Conservation (phyloP, 2,797 vertebrate species). For the Crenuchus spilurus region DNA sequence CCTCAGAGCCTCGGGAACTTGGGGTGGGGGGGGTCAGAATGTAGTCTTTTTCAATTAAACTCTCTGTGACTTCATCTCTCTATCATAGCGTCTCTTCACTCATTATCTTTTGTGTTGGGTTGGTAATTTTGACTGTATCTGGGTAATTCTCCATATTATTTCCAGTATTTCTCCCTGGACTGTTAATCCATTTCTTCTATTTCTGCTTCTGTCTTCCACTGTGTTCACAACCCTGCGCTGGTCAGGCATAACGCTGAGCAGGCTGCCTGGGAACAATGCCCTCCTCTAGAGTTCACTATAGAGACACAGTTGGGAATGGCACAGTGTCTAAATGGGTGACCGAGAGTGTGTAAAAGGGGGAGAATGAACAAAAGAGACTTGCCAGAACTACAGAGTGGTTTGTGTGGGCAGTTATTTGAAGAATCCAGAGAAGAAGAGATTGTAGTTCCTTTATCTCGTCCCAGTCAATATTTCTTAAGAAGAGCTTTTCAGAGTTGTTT, state of each 20-base stretch:
- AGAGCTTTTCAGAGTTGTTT: slow-evolving; percentile 10
- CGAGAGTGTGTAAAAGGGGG: neutral
- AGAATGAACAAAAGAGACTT: neutral
- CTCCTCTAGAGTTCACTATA: slow-evolving; percentile 2
- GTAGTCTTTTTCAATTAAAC: slow-evolving; percentile 15
- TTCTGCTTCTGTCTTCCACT: neutral
- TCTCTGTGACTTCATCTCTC: slow-evolving; percentile 56
- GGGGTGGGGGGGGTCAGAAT: neutral
- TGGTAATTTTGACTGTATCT: neutral
- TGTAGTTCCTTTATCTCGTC: neutral
- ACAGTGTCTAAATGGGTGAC: neutral
- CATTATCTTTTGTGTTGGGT: neutral
- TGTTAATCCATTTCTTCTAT: neutral
- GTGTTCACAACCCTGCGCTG: neutral
- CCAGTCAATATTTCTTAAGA: slow-evolving; percentile 17
- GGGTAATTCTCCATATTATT: neutral
- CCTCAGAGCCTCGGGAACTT: neutral
- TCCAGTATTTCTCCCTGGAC: neutral
- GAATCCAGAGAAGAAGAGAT: neutral
- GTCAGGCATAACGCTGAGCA: neutral
- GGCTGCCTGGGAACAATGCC: neutral
- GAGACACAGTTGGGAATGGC: neutral
- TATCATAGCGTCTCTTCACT: slow-evolving; percentile 47
- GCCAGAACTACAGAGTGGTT: slow-evolving; percentile 1
- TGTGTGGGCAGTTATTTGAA: neutral